These are phyloP conservation scores for Varanus komodoensis DNA, from an alignment of 2,113 vertebrate genomes.

Conservation along the genomic window DNA sequence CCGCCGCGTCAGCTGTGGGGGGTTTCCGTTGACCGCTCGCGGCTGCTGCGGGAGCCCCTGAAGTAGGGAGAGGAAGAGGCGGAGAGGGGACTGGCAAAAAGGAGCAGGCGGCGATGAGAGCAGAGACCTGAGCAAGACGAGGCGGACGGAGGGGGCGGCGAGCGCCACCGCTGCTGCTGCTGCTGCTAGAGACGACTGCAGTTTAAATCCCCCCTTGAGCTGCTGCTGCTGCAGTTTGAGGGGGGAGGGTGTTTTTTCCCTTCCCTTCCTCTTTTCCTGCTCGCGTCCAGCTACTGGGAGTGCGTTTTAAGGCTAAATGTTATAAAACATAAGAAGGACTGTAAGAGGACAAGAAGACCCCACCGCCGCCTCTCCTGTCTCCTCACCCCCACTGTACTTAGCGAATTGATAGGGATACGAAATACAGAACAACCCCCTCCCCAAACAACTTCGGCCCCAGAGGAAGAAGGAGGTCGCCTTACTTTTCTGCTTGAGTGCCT, in stretches of 20 bases:
- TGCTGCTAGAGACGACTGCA: conserved; percentile 46
- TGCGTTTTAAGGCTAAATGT: background rate
- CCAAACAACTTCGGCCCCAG: conserved; percentile 7
- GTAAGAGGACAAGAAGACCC: background rate
- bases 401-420: background rate
- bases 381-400: background rate
- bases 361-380: background rate
- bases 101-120: conserved; percentile 46
- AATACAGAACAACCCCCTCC: background rate
- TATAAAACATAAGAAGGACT: background rate
- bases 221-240: conserved; percentile 55
- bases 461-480: conserved; percentile 12
- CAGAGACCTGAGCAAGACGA: conserved; percentile 57
- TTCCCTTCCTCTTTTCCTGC: conserved; percentile 9
- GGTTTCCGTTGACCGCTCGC: conserved; percentile 6
- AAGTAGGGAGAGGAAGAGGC: conserved; percentile 34
- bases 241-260: conserved; percentile 44
- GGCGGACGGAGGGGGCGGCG: background rate
- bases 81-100: background rate
- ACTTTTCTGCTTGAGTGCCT: conserved; percentile 15
- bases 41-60: conserved; percentile 40
- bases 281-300: background rate
- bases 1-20: background rate
- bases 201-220: conserved; percentile 54
- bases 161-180: conserved; percentile 34